Evolutionary conservation across 2,888 invertebrate species (phyloP).

Genomic region (Acrocyrtus sp.): DNA sequence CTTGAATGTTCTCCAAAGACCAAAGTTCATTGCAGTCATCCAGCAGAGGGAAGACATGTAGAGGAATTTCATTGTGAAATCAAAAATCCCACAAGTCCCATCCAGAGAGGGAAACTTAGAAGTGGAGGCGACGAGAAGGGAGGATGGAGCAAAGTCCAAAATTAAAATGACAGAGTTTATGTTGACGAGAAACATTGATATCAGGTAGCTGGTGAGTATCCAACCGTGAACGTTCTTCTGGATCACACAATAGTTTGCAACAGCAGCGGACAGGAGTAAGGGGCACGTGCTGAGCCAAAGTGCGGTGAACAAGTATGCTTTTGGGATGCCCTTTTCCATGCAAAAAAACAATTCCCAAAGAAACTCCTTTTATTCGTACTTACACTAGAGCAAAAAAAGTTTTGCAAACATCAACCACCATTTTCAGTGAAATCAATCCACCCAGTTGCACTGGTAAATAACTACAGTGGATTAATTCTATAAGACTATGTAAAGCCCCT

Average conservation of each 20-base stretch:
- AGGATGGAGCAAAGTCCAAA: conserved; percentile 10
- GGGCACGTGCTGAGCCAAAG: conserved; percentile 52
- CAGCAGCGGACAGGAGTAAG: conserved; percentile 40
- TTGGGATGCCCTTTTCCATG: conserved; percentile 30
- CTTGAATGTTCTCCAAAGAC: conserved; percentile 46
- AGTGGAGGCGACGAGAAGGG: too few species aligned
- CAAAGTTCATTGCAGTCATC: conserved; percentile 54
- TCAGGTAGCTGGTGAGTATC: conserved; percentile 48
- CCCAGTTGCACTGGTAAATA: too few species aligned
- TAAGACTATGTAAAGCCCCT: too few species aligned
- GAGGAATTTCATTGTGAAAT: conserved; percentile 50
- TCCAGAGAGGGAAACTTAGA: not conserved
- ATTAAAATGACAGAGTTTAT: conserved; percentile 47
- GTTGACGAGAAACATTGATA: conserved; percentile 53
- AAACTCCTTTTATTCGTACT: too few species aligned
- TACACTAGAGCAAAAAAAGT: too few species aligned
- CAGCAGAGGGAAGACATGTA: conserved; percentile 52
- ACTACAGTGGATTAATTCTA: too few species aligned
- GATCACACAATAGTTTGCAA: conserved; percentile 40
- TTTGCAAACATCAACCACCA: too few species aligned
- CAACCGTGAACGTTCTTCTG: conserved; percentile 54
- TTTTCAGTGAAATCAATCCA: too few species aligned
- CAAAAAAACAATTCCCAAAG: too few species aligned
- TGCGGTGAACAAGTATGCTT: conserved; percentile 33
- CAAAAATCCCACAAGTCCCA: conserved; percentile 19